Conservation (phyloP, 2,113 vertebrate species). For the Cichladusa arquata region DNA sequence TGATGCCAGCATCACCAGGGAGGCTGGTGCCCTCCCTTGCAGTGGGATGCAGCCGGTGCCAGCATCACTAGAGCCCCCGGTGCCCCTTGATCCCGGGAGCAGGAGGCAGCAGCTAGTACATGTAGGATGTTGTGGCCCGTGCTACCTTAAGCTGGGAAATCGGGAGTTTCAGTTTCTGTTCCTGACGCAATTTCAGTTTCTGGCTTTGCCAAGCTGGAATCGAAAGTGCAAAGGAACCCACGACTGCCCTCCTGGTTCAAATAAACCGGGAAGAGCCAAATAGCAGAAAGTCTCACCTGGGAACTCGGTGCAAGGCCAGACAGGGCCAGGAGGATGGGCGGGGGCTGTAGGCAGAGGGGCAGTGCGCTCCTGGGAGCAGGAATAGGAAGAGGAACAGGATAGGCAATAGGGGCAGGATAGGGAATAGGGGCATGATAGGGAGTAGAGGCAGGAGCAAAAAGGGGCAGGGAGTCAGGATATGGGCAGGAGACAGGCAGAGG, state of each 20-base stretch:
- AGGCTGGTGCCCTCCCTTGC: not conserved
- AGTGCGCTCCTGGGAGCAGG: not conserved
- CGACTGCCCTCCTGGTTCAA: too few relatives aligned
- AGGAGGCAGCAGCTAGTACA: rapidly evolving
- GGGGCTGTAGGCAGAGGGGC: not conserved
- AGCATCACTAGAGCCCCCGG: not conserved
- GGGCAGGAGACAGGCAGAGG: not conserved
- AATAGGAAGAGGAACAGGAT: too few relatives aligned
- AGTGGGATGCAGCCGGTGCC: not conserved
- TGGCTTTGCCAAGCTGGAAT: not conserved
- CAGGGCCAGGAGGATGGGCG: not conserved
- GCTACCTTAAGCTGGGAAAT: slow-evolving; percentile 3
- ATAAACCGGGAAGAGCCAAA: not conserved
- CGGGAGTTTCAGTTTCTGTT: not conserved
- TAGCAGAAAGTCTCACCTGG: not conserved
- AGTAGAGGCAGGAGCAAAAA: not conserved
- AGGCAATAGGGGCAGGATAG: too few relatives aligned
- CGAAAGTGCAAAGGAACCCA: not conserved
- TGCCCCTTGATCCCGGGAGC: not conserved
- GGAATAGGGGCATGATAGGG: not conserved
- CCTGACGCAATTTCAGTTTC: not conserved
- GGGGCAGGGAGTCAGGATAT: not conserved
- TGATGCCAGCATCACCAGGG: not conserved
- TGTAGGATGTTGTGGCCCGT: not conserved
- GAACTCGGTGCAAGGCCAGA: not conserved